Evolutionary conservation across 2,797 vertebrate genomes (phyloP).

Genomic region (Allochrocebus solatus): DNA sequence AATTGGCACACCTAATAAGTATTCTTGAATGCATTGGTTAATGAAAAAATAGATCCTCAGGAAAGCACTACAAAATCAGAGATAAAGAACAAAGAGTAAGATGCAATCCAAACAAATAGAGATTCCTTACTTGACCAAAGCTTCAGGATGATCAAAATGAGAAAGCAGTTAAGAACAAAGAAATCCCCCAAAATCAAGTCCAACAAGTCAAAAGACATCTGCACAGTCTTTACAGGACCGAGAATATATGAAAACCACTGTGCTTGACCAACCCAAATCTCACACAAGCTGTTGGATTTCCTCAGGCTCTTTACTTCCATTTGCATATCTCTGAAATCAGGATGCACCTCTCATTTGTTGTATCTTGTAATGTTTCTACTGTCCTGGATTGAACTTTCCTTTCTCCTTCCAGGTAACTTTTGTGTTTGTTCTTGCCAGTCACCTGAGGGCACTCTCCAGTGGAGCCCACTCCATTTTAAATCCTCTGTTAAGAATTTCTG

Average conservation of each 20-base stretch:
- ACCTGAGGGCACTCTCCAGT: neutral
- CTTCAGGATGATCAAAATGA: neutral
- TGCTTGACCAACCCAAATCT: conserved; percentile 21
- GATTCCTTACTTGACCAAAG: neutral
- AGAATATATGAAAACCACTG: neutral
- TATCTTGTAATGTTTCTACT: neutral
- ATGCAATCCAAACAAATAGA: neutral
- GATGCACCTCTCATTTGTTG: neutral
- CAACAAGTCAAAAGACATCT: neutral
- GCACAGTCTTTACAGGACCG: neutral
- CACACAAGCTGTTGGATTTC: neutral
- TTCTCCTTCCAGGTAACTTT: neutral
- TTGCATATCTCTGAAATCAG: neutral
- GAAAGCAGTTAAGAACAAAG: neutral
- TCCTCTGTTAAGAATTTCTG: neutral
- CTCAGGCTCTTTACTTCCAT: neutral
- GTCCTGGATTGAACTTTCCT: neutral
- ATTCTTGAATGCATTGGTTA: neutral
- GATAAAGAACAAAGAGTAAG: neutral
- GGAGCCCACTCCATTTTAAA: neutral
- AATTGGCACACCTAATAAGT: neutral
- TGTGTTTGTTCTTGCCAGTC: neutral
- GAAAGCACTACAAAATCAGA: neutral
- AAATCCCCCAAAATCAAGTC: neutral
- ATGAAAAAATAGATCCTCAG: neutral